Percentiles rank a stretch among this genome's conserved stretches.
These are phyloP conservation scores for Synanthedon tipuliformis DNA, from an alignment of 2,888 invertebrate genomes.

Conservation along the genomic window DNA sequence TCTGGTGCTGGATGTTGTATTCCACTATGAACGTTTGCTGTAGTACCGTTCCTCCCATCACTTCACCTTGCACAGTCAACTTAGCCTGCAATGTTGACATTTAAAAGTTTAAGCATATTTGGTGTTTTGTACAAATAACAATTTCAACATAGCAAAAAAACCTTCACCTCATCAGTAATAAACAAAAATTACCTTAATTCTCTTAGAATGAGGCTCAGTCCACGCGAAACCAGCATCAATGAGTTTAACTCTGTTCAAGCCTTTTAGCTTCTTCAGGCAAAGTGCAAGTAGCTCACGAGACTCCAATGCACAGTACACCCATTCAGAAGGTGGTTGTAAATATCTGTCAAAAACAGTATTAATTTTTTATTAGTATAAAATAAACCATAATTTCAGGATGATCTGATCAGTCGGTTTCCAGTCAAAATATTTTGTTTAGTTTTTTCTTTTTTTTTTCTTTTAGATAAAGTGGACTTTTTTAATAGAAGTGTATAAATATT, in stretches of 20 bases:
- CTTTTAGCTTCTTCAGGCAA: conserved; percentile 93
- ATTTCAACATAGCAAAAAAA: background rate
- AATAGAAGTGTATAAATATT: too few species aligned
- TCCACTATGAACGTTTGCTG: conserved; percentile 97
- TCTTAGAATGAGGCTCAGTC: conserved; percentile 99
- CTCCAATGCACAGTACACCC: conserved; percentile 88
- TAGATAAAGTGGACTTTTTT: too few species aligned
- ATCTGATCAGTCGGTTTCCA: too few species aligned
- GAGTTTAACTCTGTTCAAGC: conserved; percentile 87
- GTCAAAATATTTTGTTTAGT: too few species aligned
- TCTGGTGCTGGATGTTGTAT: conserved; percentile 89
- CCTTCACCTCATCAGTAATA: background rate
- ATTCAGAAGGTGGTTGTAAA: conserved; percentile 90
- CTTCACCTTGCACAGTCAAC: conserved; percentile 95
- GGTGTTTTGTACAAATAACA: background rate
- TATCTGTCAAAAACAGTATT: conserved; percentile 66
- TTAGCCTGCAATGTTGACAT: conserved; percentile 70
- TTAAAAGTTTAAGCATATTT: background rate
- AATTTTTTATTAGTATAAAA: too few species aligned
- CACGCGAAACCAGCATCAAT: conserved; percentile 97
- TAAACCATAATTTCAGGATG: too few species aligned
- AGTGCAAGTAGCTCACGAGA: conserved; percentile 89
- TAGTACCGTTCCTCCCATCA: conserved; percentile 88
- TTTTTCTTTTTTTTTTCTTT: too few species aligned
- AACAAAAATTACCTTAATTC: conserved; percentile 82